Base-by-base conservation (phyloP, 2,888 invertebrate species). In the Cerastis rubricosa region DNA sequence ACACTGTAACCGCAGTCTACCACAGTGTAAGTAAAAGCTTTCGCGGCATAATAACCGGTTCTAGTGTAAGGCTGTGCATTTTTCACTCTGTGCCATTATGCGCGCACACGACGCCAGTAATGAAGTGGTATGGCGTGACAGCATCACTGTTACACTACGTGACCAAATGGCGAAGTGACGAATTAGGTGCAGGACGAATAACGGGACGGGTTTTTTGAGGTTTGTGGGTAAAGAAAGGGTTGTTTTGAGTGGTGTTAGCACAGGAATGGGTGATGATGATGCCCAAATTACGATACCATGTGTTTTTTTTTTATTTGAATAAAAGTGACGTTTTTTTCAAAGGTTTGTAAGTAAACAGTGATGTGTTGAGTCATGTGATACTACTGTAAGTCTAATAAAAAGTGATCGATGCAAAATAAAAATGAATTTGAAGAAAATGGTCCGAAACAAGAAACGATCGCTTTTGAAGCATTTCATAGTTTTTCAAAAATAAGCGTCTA, bases 61-160 rank as follows among this genome's bases (percentile, higher is more conserved):
- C 75, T 66, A 71, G 74, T 76, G 83, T 81, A 75, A 64, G 74
- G 67, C 64, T 65, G 78, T 87, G 85, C 87, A 88, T 88, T 88
- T 87, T 88, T 84, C 88, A 87, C 73, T 81, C 76, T 51, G n/a
- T 47, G 66, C 76, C 84, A 88, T 88, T 88, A 88, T 88, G 88
- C 87, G 85, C 76, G 85, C 85, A 87, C 87, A 88, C 87, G 87
- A 66, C 65, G 77, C 35, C 70, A 51, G 88, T 88, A 88, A 88
- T 88, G 87, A 87, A 87, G 87, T 87, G 88, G 83, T 79, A 79
- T 84, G 83, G 68, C 78, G 74, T 85, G 88, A 83, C 85, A 85
- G 80, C 88, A 84, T 67, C 83, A 72, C 74, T 74, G 87, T 78
- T 80, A 74, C 83, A 17, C 80, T 85, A 86, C 87, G 87, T 87